Evolutionary conservation across 2,888 invertebrate species (phyloP).

Genomic region (Eremobia ochroleuca): DNA sequence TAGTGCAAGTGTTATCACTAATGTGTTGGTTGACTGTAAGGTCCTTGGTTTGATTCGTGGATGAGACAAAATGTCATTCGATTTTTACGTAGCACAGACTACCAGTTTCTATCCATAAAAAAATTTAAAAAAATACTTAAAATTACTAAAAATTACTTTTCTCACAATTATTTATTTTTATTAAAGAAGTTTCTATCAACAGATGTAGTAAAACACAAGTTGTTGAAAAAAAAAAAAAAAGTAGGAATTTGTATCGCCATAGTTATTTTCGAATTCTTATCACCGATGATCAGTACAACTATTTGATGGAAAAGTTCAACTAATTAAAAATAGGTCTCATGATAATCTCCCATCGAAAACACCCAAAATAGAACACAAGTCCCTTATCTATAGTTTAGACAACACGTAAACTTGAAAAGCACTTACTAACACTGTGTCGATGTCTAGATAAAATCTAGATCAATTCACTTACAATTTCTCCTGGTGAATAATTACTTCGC

Average conservation of each 20-base stretch:
- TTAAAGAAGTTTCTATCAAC: no score
- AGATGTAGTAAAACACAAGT: neutral
- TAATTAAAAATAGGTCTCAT: neutral
- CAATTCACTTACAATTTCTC: conserved; percentile 77
- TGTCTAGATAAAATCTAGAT: conserved; percentile 79
- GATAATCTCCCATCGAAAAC: conserved; percentile 41
- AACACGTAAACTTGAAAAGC: conserved; percentile 62
- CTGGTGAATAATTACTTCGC: conserved; percentile 80
- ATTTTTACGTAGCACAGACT: neutral
- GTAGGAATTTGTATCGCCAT: no score
- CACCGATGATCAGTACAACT: neutral
- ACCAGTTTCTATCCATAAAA: neutral
- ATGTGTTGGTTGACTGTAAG: neutral
- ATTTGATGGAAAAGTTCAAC: neutral
- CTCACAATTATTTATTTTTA: neutral
- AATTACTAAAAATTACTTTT: no score
- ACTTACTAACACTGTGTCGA: conserved; percentile 71
- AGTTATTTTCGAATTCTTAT: neutral
- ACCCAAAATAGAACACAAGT: conserved; percentile 52
- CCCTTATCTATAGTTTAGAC: conserved; percentile 37
- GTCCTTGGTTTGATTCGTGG: no score
- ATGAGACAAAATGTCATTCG: no score
- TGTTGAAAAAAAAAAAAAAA: neutral
- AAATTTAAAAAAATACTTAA: no score
- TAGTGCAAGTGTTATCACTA: neutral